Conservation (phyloP, 2,888 invertebrate species). For the Ochropleura leucogaster region DNA sequence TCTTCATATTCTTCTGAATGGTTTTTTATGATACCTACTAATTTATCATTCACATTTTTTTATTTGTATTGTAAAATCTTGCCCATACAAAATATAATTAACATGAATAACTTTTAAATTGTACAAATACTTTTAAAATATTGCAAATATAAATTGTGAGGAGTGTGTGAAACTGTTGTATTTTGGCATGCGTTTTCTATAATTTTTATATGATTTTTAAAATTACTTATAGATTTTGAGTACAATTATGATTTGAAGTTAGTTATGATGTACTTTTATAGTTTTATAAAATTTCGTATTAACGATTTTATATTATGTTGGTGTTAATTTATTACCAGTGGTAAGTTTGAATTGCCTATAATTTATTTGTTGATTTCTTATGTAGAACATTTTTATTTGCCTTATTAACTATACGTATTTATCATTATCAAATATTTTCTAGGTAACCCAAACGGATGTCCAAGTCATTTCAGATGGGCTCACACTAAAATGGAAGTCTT, state of each 20-base stretch:
- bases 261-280: slow-evolving; percentile 60
- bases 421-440: slow-evolving; percentile 86
- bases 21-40: slow-evolving; percentile 57
- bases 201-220: slow-evolving; percentile 63
- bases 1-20: slow-evolving; percentile 61
- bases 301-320: slow-evolving; percentile 83
- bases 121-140: slow-evolving; percentile 67
- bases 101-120: slow-evolving; percentile 65
- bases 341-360: slow-evolving; percentile 81
- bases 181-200: slow-evolving; percentile 75
- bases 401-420: slow-evolving; percentile 76
- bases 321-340: slow-evolving; percentile 85
- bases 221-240: slow-evolving; percentile 52
- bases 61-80: slow-evolving; percentile 68
- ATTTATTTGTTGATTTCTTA: slow-evolving; percentile 61
- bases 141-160: slow-evolving; percentile 75
- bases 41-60: slow-evolving; percentile 63
- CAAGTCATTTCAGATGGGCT: slow-evolving; percentile 86
- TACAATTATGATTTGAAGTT: slow-evolving; percentile 64
- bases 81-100: slow-evolving; percentile 69
- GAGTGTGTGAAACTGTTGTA: slow-evolving; percentile 75
- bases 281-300: slow-evolving; percentile 58
- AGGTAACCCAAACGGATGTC: slow-evolving; percentile 90
- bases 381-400: slow-evolving; percentile 62
- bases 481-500: slow-evolving; percentile 83